Evolutionary conservation across 2,797 vertebrate genomes (phyloP), one percentile per base, ranked within the genome.

Genomic region (Chelidonichthys spinosus): DNA sequence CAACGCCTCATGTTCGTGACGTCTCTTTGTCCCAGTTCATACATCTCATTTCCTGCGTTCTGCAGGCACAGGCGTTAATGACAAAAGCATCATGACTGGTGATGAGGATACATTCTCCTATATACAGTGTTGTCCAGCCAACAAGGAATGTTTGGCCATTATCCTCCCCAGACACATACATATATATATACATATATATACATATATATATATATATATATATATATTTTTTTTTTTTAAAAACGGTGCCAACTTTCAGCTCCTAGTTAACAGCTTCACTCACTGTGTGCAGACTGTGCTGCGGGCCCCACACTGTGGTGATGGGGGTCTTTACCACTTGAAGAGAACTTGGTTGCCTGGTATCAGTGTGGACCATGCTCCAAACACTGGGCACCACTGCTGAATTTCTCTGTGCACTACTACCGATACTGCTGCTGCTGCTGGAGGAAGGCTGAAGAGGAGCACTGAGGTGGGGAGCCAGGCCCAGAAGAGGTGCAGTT

Each of bases 181-280:
- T n/a, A 25, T 15, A 35, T 11, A 15, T 36, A 35, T 14, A 35
- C 11, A 11, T 11, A n/a, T n/a, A n/a, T n/a, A n/a, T n/a, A n/a
- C n/a, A n/a, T n/a, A n/a, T n/a, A 37, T 4, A 37, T n/a, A n/a
- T n/a, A n/a, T 11, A 43, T n/a, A n/a, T n/a, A n/a, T n/a, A n/a
- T 37, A 37, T 37, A 37, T 37, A 37, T 37, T 4, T 37, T 4
- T 37, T 4, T 37, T 5, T 40, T 11, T 9, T 6, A 40, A 40
- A 64, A 55, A 62, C 52, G 18, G 54, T 7, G 32, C 18, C 11
- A 40, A n/a, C 49, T 18, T 71, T 11, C 78, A 32, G 72, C 43
- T 77, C 11, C 76, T 91, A 95, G 77, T 94, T 95, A 25, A 95
- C 94, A 11, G 92, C 81, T 83, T 95, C 93, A n/a, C 90, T 93